phyloP scores from a whole-genome alignment of 2,113 vertebrate species.

The Heterocephalus glaber region DNA sequence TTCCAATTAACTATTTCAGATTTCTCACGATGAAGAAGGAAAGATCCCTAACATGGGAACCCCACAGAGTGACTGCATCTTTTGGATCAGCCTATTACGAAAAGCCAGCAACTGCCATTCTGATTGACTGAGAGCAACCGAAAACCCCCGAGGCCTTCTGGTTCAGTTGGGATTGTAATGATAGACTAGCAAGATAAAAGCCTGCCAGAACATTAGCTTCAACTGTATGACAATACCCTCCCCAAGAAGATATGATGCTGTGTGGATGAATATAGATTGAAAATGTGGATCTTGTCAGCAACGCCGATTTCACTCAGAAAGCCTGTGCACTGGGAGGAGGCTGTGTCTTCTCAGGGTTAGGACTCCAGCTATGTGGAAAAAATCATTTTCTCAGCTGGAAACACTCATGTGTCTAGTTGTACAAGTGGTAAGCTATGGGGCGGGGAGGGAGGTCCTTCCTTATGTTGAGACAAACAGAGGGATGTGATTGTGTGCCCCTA shows the following conservation, averaged over 20 bases:
- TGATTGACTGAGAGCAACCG: constrained; percentile 74
- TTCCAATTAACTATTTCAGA: constrained; percentile 29
- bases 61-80: background rate
- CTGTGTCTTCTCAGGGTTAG: constrained; percentile 37
- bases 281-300: constrained; percentile 64
- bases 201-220: constrained; percentile 69
- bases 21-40: background rate
- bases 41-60: background rate
- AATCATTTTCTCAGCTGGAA: constrained; percentile 70
- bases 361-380: constrained; percentile 65
- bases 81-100: background rate
- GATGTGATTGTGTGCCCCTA: background rate
- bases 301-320: constrained; percentile 59
- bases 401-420: constrained; percentile 19
- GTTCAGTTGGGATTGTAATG: constrained; percentile 76
- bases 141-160: constrained; percentile 64
- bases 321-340: background rate
- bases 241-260: constrained; percentile 53
- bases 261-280: constrained; percentile 72
- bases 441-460: background rate
- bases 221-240: constrained; percentile 62
- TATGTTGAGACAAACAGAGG: background rate
- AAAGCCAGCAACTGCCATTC: constrained; percentile 62
- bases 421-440: constrained; percentile 41
- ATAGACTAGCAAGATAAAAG: constrained; percentile 74